phyloP scores from a whole-genome alignment of 2,797 vertebrate genomes.

The Sebastes aleutianus region DNA sequence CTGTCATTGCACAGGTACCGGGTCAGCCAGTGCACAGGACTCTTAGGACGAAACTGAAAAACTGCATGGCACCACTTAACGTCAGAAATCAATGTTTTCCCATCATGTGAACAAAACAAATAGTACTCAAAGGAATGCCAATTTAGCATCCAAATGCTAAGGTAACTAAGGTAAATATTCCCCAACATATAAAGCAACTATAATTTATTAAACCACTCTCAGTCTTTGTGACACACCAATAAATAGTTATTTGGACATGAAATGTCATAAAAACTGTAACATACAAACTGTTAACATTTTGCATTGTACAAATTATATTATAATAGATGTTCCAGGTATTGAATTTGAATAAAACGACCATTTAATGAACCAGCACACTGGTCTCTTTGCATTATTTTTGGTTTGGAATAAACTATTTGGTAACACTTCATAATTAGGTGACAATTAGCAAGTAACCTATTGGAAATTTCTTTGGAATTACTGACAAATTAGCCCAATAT shows the following conservation, averaged over 20 bases:
- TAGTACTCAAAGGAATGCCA: constrained; percentile 23
- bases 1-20: constrained; percentile 78
- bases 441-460: no score
- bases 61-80: constrained; percentile 34
- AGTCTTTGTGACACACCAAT: constrained; percentile 40
- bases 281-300: constrained; percentile 40
- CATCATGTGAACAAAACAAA: constrained; percentile 18
- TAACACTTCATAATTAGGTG: no score
- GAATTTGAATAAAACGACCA: background rate
- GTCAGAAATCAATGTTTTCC: constrained; percentile 36
- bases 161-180: constrained; percentile 17
- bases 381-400: constrained; percentile 26
- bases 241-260: constrained; percentile 61
- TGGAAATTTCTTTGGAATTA: no score
- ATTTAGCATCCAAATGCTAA: constrained; percentile 44
- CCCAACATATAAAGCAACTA: constrained; percentile 41
- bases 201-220: constrained; percentile 19
- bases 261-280: constrained; percentile 28
- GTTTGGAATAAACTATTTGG: constrained; percentile 20
- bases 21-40: constrained; percentile 66
- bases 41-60: constrained; percentile 32
- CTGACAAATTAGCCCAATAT: no score
- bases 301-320: background rate
- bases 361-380: background rate
- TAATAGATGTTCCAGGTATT: background rate